These are phyloP conservation scores for Camponotus pennsylvanicus DNA, from an alignment of 1,140 invertebrate genomes.

Conservation along the genomic window DNA sequence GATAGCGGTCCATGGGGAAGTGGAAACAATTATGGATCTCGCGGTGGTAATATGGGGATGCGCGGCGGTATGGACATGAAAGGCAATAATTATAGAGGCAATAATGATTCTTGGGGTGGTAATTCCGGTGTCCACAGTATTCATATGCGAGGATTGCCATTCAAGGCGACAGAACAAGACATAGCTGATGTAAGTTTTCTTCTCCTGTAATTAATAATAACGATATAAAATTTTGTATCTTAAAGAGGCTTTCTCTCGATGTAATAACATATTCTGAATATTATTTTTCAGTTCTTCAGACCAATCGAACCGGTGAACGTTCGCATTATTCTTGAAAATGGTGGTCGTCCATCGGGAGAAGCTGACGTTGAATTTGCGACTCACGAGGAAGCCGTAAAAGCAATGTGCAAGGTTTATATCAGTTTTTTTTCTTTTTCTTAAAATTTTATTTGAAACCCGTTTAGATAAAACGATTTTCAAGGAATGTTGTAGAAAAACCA, in stretches of 20 bases:
- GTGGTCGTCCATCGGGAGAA: constrained; percentile 95
- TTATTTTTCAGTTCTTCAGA: constrained; percentile 92
- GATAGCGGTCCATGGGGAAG: constrained; percentile 85
- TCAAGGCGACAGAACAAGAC: constrained; percentile 93
- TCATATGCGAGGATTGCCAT: constrained; percentile 97
- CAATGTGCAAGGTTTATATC: constrained; percentile 90
- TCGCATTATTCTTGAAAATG: constrained; percentile 93
- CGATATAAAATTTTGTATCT: background rate
- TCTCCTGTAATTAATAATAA: constrained; percentile 28
- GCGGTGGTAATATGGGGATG: constrained; percentile 82
- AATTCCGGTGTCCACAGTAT: constrained; percentile 90
- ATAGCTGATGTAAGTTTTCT: constrained; percentile 91
- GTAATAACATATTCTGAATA: background rate
- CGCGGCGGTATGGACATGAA: constrained; percentile 84
- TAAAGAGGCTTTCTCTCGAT: background rate
- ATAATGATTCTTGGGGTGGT: constrained; percentile 83
- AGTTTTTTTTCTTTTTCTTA: background rate
- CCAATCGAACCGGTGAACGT: constrained; percentile 94
- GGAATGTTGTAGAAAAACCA: background rate
- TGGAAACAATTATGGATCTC: constrained; percentile 80
- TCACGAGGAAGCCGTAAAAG: constrained; percentile 95
- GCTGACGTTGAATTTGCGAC: constrained; percentile 96
- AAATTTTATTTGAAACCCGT: background rate
- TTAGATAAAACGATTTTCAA: background rate
- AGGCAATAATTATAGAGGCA: constrained; percentile 82